Evolutionary conservation across 2,113 vertebrate genomes (phyloP).

Genomic region (Cavia porcellus): DNA sequence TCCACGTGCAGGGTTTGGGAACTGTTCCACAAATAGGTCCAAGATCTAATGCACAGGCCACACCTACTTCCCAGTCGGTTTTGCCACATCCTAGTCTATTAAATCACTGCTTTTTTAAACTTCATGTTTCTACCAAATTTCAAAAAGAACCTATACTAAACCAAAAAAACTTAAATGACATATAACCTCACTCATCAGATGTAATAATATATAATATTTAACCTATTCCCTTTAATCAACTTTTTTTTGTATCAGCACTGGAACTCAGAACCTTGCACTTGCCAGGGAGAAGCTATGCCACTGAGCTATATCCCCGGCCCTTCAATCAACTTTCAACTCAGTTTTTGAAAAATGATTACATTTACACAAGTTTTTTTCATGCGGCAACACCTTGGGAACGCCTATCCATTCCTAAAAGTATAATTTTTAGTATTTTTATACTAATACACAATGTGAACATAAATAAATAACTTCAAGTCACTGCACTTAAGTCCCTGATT

Average conservation of each 20-base stretch:
- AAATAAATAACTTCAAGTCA: conserved; percentile 33
- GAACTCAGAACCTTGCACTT: too few species aligned
- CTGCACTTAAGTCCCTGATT: neutral
- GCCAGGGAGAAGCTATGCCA: too few species aligned
- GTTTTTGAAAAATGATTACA: conserved; percentile 20
- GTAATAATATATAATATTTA: neutral
- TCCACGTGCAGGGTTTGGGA: neutral
- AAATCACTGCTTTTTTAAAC: neutral
- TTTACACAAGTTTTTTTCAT: conserved; percentile 22
- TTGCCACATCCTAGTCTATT: neutral
- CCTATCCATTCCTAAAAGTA: neutral
- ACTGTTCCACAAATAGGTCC: neutral
- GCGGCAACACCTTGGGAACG: conserved; percentile 28
- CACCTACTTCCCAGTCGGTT: neutral
- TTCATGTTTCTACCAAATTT: conserved; percentile 55
- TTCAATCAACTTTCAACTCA: conserved; percentile 23
- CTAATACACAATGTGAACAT: neutral
- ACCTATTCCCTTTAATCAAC: neutral
- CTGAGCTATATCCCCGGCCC: neutral
- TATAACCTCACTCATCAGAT: conserved; percentile 3
- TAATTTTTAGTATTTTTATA: conserved; percentile 2
- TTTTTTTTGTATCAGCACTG: neutral
- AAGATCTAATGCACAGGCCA: neutral
- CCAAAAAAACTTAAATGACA: conserved; percentile 52
- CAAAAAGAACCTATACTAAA: conserved; percentile 17